Base-by-base conservation (phyloP, 2,888 invertebrate genomes). In the Calameuta idolon region DNA sequence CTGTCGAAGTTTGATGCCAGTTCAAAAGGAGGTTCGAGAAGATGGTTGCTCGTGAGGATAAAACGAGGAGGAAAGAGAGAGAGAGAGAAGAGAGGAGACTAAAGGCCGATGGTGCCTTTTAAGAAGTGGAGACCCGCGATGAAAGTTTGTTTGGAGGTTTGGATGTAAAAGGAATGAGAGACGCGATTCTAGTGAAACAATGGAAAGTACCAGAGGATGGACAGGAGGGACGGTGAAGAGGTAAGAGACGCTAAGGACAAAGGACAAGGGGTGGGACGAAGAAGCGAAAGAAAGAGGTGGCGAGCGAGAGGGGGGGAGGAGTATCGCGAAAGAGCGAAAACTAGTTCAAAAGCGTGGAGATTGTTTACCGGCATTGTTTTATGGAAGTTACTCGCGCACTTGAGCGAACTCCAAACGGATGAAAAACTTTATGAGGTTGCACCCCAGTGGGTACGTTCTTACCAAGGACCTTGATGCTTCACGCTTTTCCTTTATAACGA, bases 281-380 rank as follows among this genome's bases (percentile, higher is more conserved):
- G 69, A 35, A 75, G 11, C 40, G 69, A 74, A 30, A 73, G 33
- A 34, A 30, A 68, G 23, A 76, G 12, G 68, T 71, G 11, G 12
- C 15, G 30, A 55, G 75, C 23, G 30, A 11, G 12, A 34, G 40
- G 23, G 33, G 31, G 34, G 75, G 5, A 23, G 55, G 84, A 83
- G 81, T 82, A 79, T 74, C 81, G 81, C 76, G 34, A 74, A 55
- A 78, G 73, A 77, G 76, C 76, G 80, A 77, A 80, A 82, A 81
- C 81, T 80, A 81, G 69, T 76, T 80, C 80, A 77, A 82, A 80
- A 71, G 71, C 71, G 34, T 15, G 12, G 78, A 78, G 82, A 82
- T 82, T 82, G 82, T 82, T 82, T 82, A 82, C 78, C 77, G 75
- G 80, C 80, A 80, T 77, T 71, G 77, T 80, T 74, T 69, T 77